These are phyloP conservation scores for Tipula vernalis DNA, from an alignment of 2,888 invertebrate genomes.

Conservation along the genomic window DNA sequence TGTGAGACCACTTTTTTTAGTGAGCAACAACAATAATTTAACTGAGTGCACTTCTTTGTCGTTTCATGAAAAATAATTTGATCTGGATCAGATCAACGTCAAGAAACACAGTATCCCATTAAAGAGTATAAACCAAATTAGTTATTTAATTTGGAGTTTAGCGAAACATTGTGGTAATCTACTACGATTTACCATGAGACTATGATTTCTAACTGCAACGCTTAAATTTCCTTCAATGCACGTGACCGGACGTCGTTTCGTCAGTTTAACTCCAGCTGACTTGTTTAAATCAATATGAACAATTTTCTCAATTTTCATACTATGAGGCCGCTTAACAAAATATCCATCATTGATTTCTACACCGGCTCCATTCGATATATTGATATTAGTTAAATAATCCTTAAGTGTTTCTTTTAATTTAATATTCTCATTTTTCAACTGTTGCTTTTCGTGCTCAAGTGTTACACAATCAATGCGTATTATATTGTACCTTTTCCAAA, in stretches of 20 bases:
- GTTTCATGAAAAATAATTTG: too few species aligned
- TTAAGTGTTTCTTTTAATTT: constrained; percentile 47
- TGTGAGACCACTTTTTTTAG: too few species aligned
- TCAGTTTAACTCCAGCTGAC: not conserved
- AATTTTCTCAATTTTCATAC: constrained; percentile 32
- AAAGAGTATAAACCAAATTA: not conserved
- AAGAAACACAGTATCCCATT: not conserved
- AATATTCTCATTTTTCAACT: constrained; percentile 46
- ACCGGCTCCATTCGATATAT: constrained; percentile 34
- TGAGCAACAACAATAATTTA: not conserved
- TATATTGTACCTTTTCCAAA: constrained; percentile 50
- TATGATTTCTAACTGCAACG: constrained; percentile 38
- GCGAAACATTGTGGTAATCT: not conserved
- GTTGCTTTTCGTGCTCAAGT: constrained; percentile 31
- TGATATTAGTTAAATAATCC: constrained; percentile 47
- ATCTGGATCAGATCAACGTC: too few species aligned
- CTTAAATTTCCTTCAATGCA: constrained; percentile 46
- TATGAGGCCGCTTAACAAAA: constrained; percentile 28
- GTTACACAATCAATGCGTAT: constrained; percentile 41
- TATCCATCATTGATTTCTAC: constrained; percentile 26
- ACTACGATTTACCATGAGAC: not conserved
- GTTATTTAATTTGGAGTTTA: not conserved
- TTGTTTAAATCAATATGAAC: constrained; percentile 23
- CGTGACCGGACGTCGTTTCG: constrained; percentile 36
- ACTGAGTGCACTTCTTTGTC: too few species aligned